Base-by-base conservation (phyloP, 2,797 vertebrate species). In the Pseudopleuronectes americanus region DNA sequence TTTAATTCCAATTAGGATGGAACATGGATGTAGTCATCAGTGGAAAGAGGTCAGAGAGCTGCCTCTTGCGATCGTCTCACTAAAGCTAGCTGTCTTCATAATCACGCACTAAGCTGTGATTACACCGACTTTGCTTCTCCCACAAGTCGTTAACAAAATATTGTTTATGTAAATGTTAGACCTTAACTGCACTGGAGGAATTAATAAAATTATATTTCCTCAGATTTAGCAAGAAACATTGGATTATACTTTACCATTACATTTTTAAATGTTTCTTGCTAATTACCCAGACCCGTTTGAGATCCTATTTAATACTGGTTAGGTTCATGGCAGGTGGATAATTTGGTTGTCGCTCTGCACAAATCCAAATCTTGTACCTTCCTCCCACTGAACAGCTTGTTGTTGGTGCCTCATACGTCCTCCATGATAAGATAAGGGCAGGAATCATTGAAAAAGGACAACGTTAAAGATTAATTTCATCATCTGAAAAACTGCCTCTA, bases 1-100 rank as follows among this genome's bases (percentile, higher is more conserved):
- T 71, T 61, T 57, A 57, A 56, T 65, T 76, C 52, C 23, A 62
- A 22, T 55, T 47, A 68, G 21, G 38, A 36, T 21, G 17, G 16
- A 41, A n/a, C 33, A 38, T 45, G 13, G 60, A 54, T 64, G 71
- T 55, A 68, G 56, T 71, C 52, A 76, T 72, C 73, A 51, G 28
- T 21, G 48, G 47, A 55, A 26, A 52, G 12, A 21, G 7, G 38
- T 56, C 36, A 64, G 28, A 70, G 61, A 69, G 51, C 1, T 54
- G 57, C 19, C 24, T 71, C 57, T 64, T 53, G 45, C 24, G 31
- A 33, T 12, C 31, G 36, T 10, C 49, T 68, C 38, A 57, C 21
- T 73, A 33, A 28, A 67, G 56, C 45, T 12, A 41, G 47, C 58
- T 72, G 64, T 68, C 56, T 61, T 28, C 68, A 64, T 45, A 65